A percentile compares a stretch with the other conserved stretches of the same genome.
Conservation (phyloP, 2,797 vertebrate species). For the Parauchenoglanis punctatus region DNA sequence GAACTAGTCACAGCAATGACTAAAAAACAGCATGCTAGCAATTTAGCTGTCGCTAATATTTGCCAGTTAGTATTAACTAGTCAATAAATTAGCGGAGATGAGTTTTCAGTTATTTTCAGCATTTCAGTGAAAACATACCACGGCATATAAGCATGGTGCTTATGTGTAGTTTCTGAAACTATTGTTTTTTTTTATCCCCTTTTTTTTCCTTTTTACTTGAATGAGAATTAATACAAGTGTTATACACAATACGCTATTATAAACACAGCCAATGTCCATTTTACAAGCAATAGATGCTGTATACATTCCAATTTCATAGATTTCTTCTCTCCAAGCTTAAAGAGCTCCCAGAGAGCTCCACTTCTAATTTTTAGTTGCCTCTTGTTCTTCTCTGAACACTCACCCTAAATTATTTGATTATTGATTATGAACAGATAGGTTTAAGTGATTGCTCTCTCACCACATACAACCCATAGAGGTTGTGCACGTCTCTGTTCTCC, state of each 20-base stretch:
- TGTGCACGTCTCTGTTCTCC: slow-evolving; percentile 92
- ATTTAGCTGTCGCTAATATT: not conserved
- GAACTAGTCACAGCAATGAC: not conserved
- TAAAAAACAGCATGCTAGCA: not conserved
- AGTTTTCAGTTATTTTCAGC: not conserved
- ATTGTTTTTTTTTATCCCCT: not conserved
- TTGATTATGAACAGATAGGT: not conserved
- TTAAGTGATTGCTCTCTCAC: slow-evolving; percentile 68
- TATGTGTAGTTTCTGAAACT: not conserved
- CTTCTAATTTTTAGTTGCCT: not conserved
- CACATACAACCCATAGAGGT: slow-evolving; percentile 92
- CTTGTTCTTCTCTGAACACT: not conserved
- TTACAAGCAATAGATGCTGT: not conserved
- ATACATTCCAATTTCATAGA: not conserved
- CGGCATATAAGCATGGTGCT: not conserved
- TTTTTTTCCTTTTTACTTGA: not conserved
- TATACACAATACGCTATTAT: not conserved
- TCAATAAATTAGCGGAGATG: not conserved
- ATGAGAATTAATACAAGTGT: too few species aligned
- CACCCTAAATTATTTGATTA: not conserved
- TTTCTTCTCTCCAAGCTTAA: not conserved
- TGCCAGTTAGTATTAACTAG: not conserved
- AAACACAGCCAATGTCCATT: not conserved
- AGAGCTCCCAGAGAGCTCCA: not conserved
- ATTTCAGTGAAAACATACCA: not conserved